A percentile compares a stretch with the other conserved stretches of the same genome.
These are phyloP conservation scores for Hapalemur alaotrensis DNA, from an alignment of 2,797 vertebrate genomes.

Conservation along the genomic window DNA sequence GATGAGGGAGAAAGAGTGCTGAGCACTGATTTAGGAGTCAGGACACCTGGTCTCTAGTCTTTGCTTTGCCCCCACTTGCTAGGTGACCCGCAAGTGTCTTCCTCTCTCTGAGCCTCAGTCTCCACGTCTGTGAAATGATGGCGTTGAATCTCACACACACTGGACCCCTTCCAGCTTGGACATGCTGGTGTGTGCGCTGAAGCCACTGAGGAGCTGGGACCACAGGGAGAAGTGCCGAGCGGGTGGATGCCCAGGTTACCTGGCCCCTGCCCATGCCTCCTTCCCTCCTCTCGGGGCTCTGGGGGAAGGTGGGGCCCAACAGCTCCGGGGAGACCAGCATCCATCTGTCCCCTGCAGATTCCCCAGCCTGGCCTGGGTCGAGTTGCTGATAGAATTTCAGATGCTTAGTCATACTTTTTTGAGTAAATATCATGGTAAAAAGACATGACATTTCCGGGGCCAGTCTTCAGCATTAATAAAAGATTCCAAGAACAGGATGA, in stretches of 20 bases:
- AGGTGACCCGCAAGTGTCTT: background rate
- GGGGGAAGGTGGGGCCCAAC: background rate
- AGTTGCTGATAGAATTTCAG: conserved; percentile 27
- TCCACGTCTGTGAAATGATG: background rate
- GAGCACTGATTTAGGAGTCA: background rate
- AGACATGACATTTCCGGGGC: conserved; percentile 89
- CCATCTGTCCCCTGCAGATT: background rate
- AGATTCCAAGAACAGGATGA: conserved; percentile 87
- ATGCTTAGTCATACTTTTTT: conserved; percentile 78
- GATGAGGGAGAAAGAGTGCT: background rate
- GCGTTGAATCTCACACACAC: background rate
- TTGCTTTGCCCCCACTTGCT: background rate
- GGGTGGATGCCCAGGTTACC: background rate
- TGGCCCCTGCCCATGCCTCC: background rate
- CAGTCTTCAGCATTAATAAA: conserved; percentile 88
- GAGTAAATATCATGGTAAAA: conserved; percentile 85
- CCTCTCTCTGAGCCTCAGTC: background rate
- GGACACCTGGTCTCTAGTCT: background rate
- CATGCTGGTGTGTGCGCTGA: background rate
- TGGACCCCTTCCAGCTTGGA: background rate
- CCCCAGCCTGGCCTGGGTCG: background rate
- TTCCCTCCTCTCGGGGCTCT: background rate
- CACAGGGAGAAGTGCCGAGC: background rate
- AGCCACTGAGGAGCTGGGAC: background rate
- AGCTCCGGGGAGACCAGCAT: background rate